Evolutionary conservation across 37 sponge, comb jelly and placozoan species (phyloP), one percentile per base, ranked within the genome.

Genomic region (Tethya wilhelma): DNA sequence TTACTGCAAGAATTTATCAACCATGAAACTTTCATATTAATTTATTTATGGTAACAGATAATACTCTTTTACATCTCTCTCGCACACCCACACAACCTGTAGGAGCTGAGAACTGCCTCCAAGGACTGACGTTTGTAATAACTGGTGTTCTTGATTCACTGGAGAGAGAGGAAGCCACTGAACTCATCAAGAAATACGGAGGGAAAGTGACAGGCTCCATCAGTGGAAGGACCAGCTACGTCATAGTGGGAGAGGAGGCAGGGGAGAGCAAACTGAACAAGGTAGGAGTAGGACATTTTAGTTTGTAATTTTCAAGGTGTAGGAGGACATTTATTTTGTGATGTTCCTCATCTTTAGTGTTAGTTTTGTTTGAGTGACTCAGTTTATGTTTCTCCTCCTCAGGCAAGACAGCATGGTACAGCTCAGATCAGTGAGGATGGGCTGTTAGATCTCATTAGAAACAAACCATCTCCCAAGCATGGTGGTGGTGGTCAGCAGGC

Each of bases 141-240:
- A 86, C 93, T 34, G 99, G 99, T 17, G 99, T 93, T 66, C 81
- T 96, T 69, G 99, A 98, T 56, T 90, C 90, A 0, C 72, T 96
- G 40, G 92, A 98, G 79, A 69, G 99, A 59, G 99, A 98, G 31
- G 89, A 87, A 37, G 91, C 94, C 1, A 38, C 59, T 29, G 90
- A 91, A 26, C 64, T 95, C 56, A 81, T 98, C 41, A 84, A 91
- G 89, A 78, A 58, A 55, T 92, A 92, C 71, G 99, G 99, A 0
- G 99, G 99, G 5, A 85, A 82, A 49, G 94, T 98, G 56, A 91
- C 97, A 0, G 28, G 38, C 26, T 70, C 63, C 44, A 33, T 98
- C 62, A 96, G 99, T 64, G 88, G 86, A 87, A 89, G 85, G 78
- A 96, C 97, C 36, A 84, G 73, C 60, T 94, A 96, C 65, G 22